phyloP scores from a whole-genome alignment of 2,113 vertebrate genomes.

The Cyrtonyx montezumae region DNA sequence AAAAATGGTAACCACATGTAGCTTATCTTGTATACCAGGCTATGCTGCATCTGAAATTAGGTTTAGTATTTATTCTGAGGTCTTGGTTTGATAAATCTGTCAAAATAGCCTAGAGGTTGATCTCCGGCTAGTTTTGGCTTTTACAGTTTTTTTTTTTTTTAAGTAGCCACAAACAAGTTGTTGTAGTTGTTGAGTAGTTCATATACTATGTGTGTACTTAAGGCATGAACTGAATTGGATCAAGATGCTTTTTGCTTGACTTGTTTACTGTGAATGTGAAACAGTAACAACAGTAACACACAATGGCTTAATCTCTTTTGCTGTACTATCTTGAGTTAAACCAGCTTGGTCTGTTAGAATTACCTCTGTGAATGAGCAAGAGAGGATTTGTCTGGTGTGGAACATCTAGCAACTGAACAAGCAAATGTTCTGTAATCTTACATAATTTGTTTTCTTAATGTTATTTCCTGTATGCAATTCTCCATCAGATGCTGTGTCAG shows the following conservation, averaged over 20 bases:
- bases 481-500: background rate
- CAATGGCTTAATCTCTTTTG: background rate
- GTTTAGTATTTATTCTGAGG: background rate
- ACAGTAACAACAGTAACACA: background rate
- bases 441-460: background rate
- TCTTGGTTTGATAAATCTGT: background rate
- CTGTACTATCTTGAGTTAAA: background rate
- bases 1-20: background rate
- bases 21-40: background rate
- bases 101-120: background rate
- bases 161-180: background rate
- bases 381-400: background rate
- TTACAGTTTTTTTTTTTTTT: background rate
- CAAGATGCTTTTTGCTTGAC: background rate
- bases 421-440: constrained; percentile 27
- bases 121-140: background rate
- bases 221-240: background rate
- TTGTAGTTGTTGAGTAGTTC: background rate
- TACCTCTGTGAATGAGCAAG: background rate
- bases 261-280: background rate
- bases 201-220: background rate
- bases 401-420: background rate
- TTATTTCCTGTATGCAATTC: background rate
- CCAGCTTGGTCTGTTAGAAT: constrained; percentile 12
- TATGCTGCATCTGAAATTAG: background rate